Base-by-base conservation (phyloP, 1,140 invertebrate species). In the Bombyx mandarina region DNA sequence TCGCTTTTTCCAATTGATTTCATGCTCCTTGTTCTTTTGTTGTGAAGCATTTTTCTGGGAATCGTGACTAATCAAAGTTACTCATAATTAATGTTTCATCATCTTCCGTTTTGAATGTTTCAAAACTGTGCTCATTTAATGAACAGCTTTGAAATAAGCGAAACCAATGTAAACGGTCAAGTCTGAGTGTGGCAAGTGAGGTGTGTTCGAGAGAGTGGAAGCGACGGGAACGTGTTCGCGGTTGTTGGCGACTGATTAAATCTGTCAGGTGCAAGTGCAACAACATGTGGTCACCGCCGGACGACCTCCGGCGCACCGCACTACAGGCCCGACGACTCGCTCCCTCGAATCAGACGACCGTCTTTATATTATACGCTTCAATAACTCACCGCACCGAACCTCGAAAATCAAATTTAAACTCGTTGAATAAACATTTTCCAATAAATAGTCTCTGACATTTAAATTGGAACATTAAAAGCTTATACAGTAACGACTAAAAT, bases 161-260 rank as follows among this genome's bases (percentile, higher is more conserved):
- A 8, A 35, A 10, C 48, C 4, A 49, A 42, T 12, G 35, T 45
- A 45, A 54, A 22, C 45, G 53, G 44, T 43, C 46, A 56, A 6
- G 22, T 45, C 49, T 44, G 49, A 55, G 52, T 59, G 56, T 60
- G 62, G 52, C 59, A 48, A 62, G 53, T 60, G 59, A 59, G 47
- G 60, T 62, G 26, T 35, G 69, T 22, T 43, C 56, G 45, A 51
- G 60, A 60, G 62, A 62, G 71, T 64, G 66, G 66, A 69, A 69
- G 63, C 52, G 54, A 64, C 51, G 64, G 68, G 64, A 68, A 66
- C 66, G 64, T 61, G 68, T 69, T 72, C 62, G 71, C 67, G 67
- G 73, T 76, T 63, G 73, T 63, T 68, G 67, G 63, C 62, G 65
- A 60, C 65, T 65, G 69, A 77, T 74, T 68, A 65, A 61, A 73